These are phyloP conservation scores for Anguilla japonica DNA, from an alignment of 2,113 vertebrate species.

Conservation along the genomic window DNA sequence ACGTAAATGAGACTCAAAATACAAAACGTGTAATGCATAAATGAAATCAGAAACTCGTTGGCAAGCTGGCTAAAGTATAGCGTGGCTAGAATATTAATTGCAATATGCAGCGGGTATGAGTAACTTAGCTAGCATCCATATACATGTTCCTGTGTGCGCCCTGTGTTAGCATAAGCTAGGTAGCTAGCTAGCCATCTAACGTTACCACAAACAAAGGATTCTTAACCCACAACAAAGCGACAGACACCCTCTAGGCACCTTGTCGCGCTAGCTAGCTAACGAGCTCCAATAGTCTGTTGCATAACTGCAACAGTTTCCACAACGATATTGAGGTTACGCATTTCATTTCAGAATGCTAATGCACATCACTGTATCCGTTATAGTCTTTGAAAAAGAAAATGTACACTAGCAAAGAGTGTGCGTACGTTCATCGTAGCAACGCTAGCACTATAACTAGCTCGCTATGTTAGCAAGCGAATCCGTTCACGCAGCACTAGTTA, in stretches of 20 bases:
- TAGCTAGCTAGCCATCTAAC: not conserved
- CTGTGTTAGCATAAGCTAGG: not conserved
- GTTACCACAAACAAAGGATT: constrained; percentile 22
- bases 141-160: too few species aligned
- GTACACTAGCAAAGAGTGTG: not conserved
- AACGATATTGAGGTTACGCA: not conserved
- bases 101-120: not conserved
- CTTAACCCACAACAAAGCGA: constrained; percentile 22
- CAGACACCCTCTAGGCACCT: not conserved
- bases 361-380: not conserved
- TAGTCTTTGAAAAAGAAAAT: too few species aligned
- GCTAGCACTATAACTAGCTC: not conserved
- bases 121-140: not conserved
- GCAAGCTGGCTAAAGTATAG: not conserved
- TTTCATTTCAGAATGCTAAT: not conserved
- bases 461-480: not conserved
- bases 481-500: not conserved
- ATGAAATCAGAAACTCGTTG: not conserved
- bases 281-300: not conserved
- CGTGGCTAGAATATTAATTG: not conserved
- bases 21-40: not conserved
- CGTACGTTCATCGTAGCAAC: not conserved
- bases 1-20: not conserved
- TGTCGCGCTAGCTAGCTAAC: not conserved
- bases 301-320: not conserved